Conservation (phyloP, 2,888 invertebrate species). For the Ormyrus nitidulus region DNA sequence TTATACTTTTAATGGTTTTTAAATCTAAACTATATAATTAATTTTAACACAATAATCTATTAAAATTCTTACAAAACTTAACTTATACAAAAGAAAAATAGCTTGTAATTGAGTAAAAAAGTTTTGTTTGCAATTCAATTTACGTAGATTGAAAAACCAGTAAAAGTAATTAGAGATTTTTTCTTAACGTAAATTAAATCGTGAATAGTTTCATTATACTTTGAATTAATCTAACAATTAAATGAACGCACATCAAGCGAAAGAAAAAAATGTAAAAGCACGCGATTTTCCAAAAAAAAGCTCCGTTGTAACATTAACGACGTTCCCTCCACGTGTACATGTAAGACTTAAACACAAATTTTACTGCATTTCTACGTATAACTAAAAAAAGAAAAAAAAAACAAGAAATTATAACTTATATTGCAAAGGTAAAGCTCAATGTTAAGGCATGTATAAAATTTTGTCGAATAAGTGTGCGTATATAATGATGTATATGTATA, state of each 20-base stretch:
- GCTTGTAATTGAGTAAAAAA: too few species aligned
- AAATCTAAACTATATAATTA: too few species aligned
- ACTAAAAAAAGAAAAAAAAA: background rate
- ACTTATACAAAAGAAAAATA: too few species aligned
- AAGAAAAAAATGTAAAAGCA: background rate
- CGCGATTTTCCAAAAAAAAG: constrained; percentile 10
- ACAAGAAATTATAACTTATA: background rate
- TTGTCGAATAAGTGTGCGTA: constrained; percentile 17
- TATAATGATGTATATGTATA: constrained; percentile 18
- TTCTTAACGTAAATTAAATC: too few species aligned
- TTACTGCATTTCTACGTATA: constrained; percentile 40
- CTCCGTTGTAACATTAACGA: constrained; percentile 17
- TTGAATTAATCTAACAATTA: too few species aligned
- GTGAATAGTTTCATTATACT: too few species aligned
- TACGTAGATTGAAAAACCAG: too few species aligned
- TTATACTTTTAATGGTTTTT: too few species aligned
- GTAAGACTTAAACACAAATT: constrained; percentile 39
- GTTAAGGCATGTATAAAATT: constrained; percentile 27
- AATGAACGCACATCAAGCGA: constrained; percentile 24
- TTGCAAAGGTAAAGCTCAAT: constrained; percentile 7
- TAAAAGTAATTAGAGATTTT: too few species aligned
- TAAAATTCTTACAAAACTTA: too few species aligned
- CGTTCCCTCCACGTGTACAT: constrained; percentile 35
- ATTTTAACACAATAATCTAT: too few species aligned
- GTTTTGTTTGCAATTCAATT: too few species aligned